Base-by-base conservation (phyloP, 2,888 invertebrate species). In the Synanthedon myopaeformis region DNA sequence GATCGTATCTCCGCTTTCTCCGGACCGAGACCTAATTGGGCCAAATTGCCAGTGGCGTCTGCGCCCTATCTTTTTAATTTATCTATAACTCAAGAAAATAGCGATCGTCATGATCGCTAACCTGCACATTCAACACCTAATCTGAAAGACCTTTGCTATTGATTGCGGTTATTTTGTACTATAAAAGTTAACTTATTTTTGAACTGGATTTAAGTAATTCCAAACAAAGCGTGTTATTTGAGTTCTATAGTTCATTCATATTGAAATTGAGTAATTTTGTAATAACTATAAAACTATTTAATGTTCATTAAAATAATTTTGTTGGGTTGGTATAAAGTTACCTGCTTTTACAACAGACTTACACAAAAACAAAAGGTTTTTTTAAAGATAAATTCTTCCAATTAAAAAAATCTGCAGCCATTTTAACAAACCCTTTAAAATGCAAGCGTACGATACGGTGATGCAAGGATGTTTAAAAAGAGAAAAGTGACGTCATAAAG, bases 21-120 rank as follows among this genome's bases (percentile, higher is more conserved):
- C 60, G 57, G 60, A 14, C 57, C 41, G 52, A 52, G 53, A 57
- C 64, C 61, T 72, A 70, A 74, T 74, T 73, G 71, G 66, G 59
- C 66, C 70, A 73, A 76, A 75, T 76, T 72, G 72, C 70, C 64
- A 62, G 61, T 70, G 72, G 71, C 72, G 69, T 67, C 67, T 65
- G 57, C 54, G 41, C 57, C 60, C 12, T 79, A 49, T 49, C 49
- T 13, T 17, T 19, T 49, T 49, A 17, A 49, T 49, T 49, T 49
- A 49, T 49, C 49, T 49, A 19, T 14, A 49, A 49, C 49, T 17
- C 12, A 12, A 19, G 49, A 19, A 19, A 13, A 49, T 17, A 17
- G 49, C 12, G 23, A 49, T 49, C 49, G 49, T 17, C 12, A 49
- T 49, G 49, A 19, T 49, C 19, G 12, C 49, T 49, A 49, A 49